Conservation (phyloP, 2,888 invertebrate genomes). For the Gymnoscelis rufifasciata region DNA sequence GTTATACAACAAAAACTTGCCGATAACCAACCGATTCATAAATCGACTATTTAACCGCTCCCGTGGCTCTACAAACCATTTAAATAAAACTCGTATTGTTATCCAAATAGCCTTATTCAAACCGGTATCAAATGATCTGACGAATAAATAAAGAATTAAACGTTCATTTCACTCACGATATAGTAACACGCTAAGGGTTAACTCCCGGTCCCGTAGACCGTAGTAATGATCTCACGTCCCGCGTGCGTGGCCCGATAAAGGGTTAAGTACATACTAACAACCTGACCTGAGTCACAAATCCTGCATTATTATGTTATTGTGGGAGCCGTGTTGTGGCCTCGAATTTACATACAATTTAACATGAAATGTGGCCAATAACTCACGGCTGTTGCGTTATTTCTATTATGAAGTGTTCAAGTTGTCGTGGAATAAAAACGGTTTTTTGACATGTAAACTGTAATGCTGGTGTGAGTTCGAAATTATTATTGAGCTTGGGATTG, state of each 20-base stretch:
- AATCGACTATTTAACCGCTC: constrained; percentile 38
- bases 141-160: constrained; percentile 27
- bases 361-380: constrained; percentile 77
- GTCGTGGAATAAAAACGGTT: constrained; percentile 50
- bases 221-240: constrained; percentile 75
- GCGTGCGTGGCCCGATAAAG: constrained; percentile 77
- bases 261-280: constrained; percentile 78
- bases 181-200: constrained; percentile 26
- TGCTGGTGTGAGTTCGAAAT: constrained; percentile 49
- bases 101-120: constrained; percentile 47
- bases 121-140: constrained; percentile 26
- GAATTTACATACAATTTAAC: constrained; percentile 79
- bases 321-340: constrained; percentile 71
- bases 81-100: constrained; percentile 44
- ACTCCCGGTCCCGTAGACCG: constrained; percentile 48
- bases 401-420: constrained; percentile 72
- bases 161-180: constrained; percentile 29
- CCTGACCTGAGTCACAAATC: constrained; percentile 78
- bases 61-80: constrained; percentile 40
- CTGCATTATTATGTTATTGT: constrained; percentile 79
- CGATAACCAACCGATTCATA: constrained; percentile 18
- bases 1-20: constrained; percentile 18
- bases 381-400: constrained; percentile 73
- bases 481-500: no score
- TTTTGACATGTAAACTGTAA: constrained; percentile 54